Percentiles rank a stretch among this genome's conserved stretches.
Evolutionary conservation across 1,140 invertebrate species (phyloP).

Genomic region (Brachionus asplanchnoidis): DNA sequence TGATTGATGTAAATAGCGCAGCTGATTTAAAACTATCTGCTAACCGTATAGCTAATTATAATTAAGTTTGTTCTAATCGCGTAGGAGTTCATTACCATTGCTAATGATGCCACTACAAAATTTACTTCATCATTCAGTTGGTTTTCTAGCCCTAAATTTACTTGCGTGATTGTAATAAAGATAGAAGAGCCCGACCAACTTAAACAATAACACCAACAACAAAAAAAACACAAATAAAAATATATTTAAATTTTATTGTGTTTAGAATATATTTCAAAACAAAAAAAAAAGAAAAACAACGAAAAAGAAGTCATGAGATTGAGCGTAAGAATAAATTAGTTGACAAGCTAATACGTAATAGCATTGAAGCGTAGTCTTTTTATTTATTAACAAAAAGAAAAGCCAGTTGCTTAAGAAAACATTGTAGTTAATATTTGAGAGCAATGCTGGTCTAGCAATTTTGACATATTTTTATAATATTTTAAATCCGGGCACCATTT

Average conservation of each 20-base stretch:
- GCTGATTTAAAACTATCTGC: neutral
- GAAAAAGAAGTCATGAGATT: constrained; percentile 16
- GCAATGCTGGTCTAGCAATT: neutral
- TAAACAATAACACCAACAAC: neutral
- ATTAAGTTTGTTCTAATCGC: neutral
- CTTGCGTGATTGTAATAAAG: neutral
- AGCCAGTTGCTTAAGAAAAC: neutral
- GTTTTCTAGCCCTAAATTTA: neutral
- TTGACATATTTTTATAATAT: neutral
- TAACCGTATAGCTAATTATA: neutral
- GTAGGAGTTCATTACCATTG: neutral
- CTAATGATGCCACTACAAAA: neutral
- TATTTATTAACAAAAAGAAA: neutral
- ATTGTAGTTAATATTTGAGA: neutral
- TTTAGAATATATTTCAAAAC: neutral
- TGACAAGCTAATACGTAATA: neutral
- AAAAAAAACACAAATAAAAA: constrained; percentile 3
- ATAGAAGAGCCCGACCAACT: neutral
- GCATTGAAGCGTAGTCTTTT: constrained; percentile 14
- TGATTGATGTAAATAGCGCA: neutral
- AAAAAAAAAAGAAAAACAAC: neutral
- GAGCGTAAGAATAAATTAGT: constrained; percentile 3
- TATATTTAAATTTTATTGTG: neutral
- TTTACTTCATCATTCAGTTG: neutral
- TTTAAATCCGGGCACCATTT: neutral